Evolutionary conservation across 2,797 vertebrate genomes (phyloP).

Genomic region (Myripristis murdjan): DNA sequence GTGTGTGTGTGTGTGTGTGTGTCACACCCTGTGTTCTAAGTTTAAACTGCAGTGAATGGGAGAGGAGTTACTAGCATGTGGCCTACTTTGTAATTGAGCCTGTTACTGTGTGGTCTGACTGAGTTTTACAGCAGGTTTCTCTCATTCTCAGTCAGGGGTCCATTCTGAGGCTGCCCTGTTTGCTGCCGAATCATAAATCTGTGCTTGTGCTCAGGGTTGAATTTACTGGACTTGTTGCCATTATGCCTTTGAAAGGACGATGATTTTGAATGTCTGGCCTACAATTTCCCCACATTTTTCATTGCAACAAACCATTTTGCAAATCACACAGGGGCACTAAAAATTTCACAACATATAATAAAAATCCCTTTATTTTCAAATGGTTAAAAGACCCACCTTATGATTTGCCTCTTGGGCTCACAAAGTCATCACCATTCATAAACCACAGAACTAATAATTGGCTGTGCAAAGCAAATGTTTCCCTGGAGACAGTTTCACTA

Average conservation of each 20-base stretch:
- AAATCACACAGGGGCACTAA: too few relatives aligned
- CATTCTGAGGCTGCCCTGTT: conserved; percentile 6
- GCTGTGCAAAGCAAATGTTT: too few relatives aligned
- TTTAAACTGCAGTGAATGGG: conserved; percentile 13
- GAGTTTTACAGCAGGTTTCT: conserved; percentile 14
- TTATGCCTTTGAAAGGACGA: neutral
- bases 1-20: neutral
- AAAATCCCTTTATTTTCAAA: too few relatives aligned
- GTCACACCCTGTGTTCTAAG: neutral
- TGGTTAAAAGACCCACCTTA: too few relatives aligned
- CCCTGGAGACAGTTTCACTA: too few relatives aligned
- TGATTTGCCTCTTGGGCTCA: too few relatives aligned
- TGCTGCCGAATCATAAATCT: conserved; percentile 16
- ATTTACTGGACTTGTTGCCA: conserved; percentile 9
- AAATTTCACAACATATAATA: too few relatives aligned
- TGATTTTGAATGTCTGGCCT: too few relatives aligned
- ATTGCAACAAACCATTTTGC: too few relatives aligned
- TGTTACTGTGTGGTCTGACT: conserved; percentile 17
- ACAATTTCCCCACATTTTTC: too few relatives aligned
- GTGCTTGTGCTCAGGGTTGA: neutral
- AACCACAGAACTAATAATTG: too few relatives aligned
- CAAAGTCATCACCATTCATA: too few relatives aligned
- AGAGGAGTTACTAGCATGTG: neutral
- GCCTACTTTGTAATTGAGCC: conserved; percentile 16
- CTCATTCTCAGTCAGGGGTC: conserved; percentile 7